Evolutionary conservation across 92 coral and sea anemone species (phyloP).

Genomic region (Porites rus): DNA sequence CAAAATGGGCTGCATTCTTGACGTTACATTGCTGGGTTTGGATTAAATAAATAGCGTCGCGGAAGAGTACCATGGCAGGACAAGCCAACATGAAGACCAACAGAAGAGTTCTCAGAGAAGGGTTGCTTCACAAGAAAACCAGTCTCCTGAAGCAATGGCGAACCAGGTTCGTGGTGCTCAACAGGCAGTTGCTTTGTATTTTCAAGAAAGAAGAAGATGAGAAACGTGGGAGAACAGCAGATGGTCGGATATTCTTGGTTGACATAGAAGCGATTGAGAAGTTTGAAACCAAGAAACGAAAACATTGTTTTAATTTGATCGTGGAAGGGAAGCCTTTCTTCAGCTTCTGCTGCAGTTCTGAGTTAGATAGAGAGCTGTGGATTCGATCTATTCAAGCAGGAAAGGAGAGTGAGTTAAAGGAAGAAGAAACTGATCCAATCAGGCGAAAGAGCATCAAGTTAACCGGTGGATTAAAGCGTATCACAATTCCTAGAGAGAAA

Average conservation of each 20-base stretch:
- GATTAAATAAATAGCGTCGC: slow-evolving; percentile 23
- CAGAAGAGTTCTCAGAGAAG: slow-evolving; percentile 78
- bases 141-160: slow-evolving; percentile 95
- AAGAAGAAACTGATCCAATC: slow-evolving; percentile 91
- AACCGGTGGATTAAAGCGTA: slow-evolving; percentile 86
- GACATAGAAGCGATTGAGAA: slow-evolving; percentile 85
- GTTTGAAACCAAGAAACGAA: slow-evolving; percentile 87
- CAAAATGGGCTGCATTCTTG: slow-evolving; percentile 37
- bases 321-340: slow-evolving; percentile 85
- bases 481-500: slow-evolving; percentile 80
- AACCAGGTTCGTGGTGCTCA: slow-evolving; percentile 78
- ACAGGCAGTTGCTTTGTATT: slow-evolving; percentile 88
- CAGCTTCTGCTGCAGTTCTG: slow-evolving; percentile 83
- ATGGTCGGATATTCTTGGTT: slow-evolving; percentile 90
- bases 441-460: slow-evolving; percentile 88
- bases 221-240: slow-evolving; percentile 81
- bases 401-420: slow-evolving; percentile 78
- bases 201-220: slow-evolving; percentile 94
- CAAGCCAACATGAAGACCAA: slow-evolving; percentile 41
- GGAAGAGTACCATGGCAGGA: slow-evolving; percentile 43
- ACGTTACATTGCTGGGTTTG: slow-evolving; percentile 21
- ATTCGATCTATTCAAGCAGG: slow-evolving; percentile 74
- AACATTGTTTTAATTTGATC: slow-evolving; percentile 81
- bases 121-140: slow-evolving; percentile 83
- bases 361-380: slow-evolving; percentile 86